phyloP scores from a whole-genome alignment of 2,797 vertebrate species.

The Salmo trutta region DNA sequence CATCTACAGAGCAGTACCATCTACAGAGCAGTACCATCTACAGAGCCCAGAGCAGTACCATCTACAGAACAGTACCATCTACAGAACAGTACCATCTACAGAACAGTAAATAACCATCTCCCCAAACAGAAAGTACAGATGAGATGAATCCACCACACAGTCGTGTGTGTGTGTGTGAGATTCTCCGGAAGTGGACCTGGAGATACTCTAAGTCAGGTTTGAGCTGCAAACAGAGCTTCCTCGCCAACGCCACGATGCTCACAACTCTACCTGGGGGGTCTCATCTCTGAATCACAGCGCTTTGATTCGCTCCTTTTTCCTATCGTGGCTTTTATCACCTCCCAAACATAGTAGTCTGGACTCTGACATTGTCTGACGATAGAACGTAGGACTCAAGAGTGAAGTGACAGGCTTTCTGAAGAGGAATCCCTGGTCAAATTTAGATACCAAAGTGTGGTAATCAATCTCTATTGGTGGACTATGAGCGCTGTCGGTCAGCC shows the following conservation, averaged over 20 bases:
- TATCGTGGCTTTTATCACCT: not conserved
- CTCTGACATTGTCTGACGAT: not conserved
- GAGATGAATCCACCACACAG: no score
- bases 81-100: no score
- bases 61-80: no score
- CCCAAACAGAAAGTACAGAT: not conserved
- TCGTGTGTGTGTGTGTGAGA: not conserved
- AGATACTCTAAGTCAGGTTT: not conserved
- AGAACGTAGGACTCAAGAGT: not conserved
- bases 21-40: no score
- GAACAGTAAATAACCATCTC: not conserved
- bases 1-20: no score
- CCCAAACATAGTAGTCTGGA: not conserved
- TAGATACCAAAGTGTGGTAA: not conserved
- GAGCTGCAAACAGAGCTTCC: not conserved
- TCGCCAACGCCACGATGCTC: slow-evolving; percentile 30
- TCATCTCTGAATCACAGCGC: slow-evolving; percentile 43
- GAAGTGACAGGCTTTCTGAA: not conserved
- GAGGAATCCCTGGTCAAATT: not conserved
- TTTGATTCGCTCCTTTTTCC: slow-evolving; percentile 18
- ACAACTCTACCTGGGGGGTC: slow-evolving; percentile 54
- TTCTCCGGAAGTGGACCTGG: not conserved
- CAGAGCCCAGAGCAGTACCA: no score
- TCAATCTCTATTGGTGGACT: not conserved
- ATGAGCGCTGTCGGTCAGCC: no score